Conservation (phyloP, 2,888 invertebrate species). For the Pseudoips prasinana region DNA sequence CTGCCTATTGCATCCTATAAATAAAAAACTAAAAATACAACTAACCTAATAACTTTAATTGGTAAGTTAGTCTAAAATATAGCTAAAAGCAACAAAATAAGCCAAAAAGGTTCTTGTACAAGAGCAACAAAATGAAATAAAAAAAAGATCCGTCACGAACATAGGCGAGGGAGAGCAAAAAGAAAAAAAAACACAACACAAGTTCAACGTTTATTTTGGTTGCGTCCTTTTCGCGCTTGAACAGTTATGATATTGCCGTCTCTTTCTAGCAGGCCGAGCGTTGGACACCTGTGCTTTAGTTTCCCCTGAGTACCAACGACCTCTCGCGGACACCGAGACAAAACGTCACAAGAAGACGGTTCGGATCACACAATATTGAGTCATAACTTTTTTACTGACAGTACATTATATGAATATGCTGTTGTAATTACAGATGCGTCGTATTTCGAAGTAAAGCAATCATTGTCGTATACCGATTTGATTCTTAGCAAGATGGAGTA, state of each 20-base stretch:
- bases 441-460: conserved; percentile 73
- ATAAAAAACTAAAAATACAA: conserved; percentile 34
- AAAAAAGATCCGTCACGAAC: conserved; percentile 79
- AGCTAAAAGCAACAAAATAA: conserved; percentile 78
- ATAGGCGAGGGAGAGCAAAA: conserved; percentile 80
- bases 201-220: conserved; percentile 82
- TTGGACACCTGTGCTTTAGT: conserved; percentile 83
- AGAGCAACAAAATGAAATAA: conserved; percentile 67
- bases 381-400: conserved; percentile 35
- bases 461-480: conserved; percentile 81
- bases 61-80: conserved; percentile 67
- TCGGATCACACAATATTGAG: conserved; percentile 38
- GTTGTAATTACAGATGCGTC: conserved; percentile 65
- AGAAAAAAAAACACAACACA: conserved; percentile 74
- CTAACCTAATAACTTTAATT: conserved; percentile 54
- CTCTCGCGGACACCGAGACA: conserved; percentile 55
- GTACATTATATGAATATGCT: conserved; percentile 34
- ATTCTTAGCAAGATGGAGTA: conserved; percentile 71
- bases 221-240: conserved; percentile 59
- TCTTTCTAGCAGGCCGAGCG: conserved; percentile 68
- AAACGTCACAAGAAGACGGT: conserved; percentile 52
- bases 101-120: conserved; percentile 68
- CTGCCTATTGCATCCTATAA: conserved; percentile 29
- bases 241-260: conserved; percentile 43
- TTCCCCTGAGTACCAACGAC: conserved; percentile 82